Conservation (phyloP, 2,888 invertebrate genomes). For the Adelphocoris suturalis region DNA sequence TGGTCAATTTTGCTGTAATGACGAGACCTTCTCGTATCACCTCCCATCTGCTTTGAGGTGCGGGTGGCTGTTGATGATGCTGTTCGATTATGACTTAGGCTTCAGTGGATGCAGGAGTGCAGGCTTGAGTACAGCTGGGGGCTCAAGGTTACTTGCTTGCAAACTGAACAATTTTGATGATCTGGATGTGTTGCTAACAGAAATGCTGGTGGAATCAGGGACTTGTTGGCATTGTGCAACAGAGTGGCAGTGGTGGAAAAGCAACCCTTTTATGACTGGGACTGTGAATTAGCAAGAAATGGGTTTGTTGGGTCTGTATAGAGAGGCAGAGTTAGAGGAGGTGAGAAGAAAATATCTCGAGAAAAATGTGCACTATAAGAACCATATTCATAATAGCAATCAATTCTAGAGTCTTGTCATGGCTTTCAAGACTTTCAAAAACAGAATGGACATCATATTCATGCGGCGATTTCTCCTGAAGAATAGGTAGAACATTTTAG, state of each 20-base stretch:
- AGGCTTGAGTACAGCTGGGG: background rate
- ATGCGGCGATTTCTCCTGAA: background rate
- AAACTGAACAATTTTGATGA: background rate
- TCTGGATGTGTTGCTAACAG: background rate
- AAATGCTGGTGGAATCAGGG: background rate
- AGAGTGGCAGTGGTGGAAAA: background rate
- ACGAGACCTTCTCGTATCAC: background rate
- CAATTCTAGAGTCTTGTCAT: background rate
- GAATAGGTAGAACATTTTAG: background rate
- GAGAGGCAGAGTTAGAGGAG: background rate
- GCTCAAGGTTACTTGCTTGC: background rate
- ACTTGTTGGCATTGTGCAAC: background rate
- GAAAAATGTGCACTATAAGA: background rate
- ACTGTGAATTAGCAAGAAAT: background rate
- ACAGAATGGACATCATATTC: background rate
- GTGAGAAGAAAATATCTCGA: background rate
- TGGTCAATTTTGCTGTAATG: background rate
- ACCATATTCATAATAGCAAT: background rate
- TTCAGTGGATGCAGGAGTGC: background rate
- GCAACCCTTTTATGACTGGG: constrained; percentile 5
- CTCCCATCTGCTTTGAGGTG: background rate
- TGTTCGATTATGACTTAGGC: background rate
- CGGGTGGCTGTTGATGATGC: background rate
- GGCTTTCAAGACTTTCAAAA: background rate
- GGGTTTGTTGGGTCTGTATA: background rate